Evolutionary conservation across 2,888 invertebrate genomes (phyloP), one percentile per base, ranked within the genome.

Genomic region (Cephus rjabovi): DNA sequence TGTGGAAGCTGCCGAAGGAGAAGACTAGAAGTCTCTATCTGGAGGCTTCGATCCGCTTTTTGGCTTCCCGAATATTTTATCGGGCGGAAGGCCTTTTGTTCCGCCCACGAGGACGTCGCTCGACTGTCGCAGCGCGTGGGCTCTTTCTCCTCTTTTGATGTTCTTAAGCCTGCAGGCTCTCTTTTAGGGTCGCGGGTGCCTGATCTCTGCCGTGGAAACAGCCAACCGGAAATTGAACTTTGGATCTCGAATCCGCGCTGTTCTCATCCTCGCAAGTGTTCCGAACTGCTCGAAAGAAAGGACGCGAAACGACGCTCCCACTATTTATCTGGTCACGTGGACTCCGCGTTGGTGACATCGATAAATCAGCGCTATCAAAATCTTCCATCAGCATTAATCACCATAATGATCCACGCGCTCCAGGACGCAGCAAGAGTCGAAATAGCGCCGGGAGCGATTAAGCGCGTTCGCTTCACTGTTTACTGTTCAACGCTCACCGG

Each of bases 341-440:
- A 88, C 87, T 85, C 84, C 85, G 83, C 81, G 86, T 84, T 84
- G 85, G 89, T 87, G 91, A 91, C 91, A 90, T 87, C 90, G 88
- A 91, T 91, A 90, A 90, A 91, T 91, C 91, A 91, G 87, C 87
- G 83, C 84, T 91, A 91, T 91, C 91, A 85, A 84, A 80, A 78
- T 81, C 84, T 84, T 85, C 87, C 88, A 90, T 90, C 91, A 87
- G 87, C 91, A 91, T 91, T 91, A 91, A 91, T 91, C 91, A 90
- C 89, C 89, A 87, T 91, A 91, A 91, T 91, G 91, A 91, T 90
- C 86, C 84, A 80, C 84, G 85, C 83, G 86, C 83, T 34, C 82
- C 80, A 79, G 70, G 82, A 78, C 83, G 80, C 83, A 88, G 89
- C 89, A 89, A 89, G 88, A 83, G 87, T 87, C 87, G 87, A 87